Evolutionary conservation across 2,797 vertebrate genomes (phyloP).

Genomic region (Rhinoraja longicauda): DNA sequence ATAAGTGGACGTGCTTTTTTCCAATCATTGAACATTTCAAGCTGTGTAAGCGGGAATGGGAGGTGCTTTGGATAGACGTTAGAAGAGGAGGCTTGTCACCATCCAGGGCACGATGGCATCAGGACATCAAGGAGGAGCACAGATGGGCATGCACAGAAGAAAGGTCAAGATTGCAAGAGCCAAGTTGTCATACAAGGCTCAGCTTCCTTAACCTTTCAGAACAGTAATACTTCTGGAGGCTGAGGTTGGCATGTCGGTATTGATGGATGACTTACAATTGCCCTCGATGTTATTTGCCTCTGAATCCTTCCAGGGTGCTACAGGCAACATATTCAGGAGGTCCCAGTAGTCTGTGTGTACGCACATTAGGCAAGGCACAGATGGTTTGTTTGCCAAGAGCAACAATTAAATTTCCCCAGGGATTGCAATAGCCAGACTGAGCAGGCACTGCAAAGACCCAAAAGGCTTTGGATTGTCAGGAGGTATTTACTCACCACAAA

Average conservation of each 20-base stretch:
- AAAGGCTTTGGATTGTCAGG: no score
- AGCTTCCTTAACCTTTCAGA: background rate
- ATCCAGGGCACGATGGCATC: background rate
- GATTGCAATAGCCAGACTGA: background rate
- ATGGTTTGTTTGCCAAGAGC: background rate
- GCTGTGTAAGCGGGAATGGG: background rate
- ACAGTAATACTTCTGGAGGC: background rate
- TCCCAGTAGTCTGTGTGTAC: background rate
- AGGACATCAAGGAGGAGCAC: no score
- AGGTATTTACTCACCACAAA: no score
- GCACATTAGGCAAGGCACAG: background rate
- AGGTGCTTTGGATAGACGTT: background rate
- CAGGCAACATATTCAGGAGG: background rate
- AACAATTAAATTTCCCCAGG: background rate
- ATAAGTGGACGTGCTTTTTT: background rate
- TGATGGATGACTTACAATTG: background rate
- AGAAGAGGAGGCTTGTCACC: background rate
- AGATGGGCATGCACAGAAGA: no score
- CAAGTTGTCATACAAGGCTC: background rate
- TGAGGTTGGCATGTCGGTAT: background rate
- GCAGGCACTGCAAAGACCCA: background rate
- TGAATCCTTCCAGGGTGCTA: background rate
- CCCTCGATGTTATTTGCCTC: background rate
- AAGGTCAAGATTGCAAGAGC: no score
- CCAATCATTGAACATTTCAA: background rate